Evolutionary conservation across 92 coral and sea anemone species (phyloP), one percentile per base, ranked within the genome.

Genomic region (Porites divaricata): DNA sequence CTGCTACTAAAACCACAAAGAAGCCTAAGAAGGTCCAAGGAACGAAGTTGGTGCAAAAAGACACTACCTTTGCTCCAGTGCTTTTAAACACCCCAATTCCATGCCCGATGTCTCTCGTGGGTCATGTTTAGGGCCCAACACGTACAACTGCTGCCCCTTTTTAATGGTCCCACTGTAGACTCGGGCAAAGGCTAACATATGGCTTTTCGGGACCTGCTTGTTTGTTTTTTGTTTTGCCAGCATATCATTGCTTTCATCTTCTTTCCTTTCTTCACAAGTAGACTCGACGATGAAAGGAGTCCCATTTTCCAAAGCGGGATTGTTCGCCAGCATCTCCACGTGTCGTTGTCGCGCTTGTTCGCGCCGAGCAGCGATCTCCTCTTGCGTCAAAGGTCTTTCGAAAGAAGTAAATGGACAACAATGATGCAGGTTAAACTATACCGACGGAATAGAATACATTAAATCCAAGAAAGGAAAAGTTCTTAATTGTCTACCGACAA

Each of bases 51-150:
- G 35, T 16, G 21, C 49, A 14, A 20, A 71, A 62, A 19, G 71
- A n/a, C 45, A 35, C 21, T 79, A 89, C 92, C 92, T 89, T 79
- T 79, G 72, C 17, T 67, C 83, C 14, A 16, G 81, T 62, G 54
- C 22, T 21, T 51, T 63, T 23, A 23, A 59, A 7, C 54, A 53
- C 53, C 67, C 78, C 69, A 57, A 15, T 20, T 85, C 78, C 22
- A 72, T 74, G 48, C 50, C 68, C 6, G 75, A 62, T 20, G 84
- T 76, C 68, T 88, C 83, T 35, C 89, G 57, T 35, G 98, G 99
- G 75, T 96, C 95, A 62, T 96, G 94, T 70, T 89, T 94, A 25
- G 99, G 99, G 22, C 99, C 98, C 79, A 96, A 81, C 7, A 96
- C 95, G 78, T 90, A 96, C 63, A 96, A 72, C 24, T 58, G 78